Base-by-base conservation (phyloP, 2,888 invertebrate genomes). In the Tenthredo notha region DNA sequence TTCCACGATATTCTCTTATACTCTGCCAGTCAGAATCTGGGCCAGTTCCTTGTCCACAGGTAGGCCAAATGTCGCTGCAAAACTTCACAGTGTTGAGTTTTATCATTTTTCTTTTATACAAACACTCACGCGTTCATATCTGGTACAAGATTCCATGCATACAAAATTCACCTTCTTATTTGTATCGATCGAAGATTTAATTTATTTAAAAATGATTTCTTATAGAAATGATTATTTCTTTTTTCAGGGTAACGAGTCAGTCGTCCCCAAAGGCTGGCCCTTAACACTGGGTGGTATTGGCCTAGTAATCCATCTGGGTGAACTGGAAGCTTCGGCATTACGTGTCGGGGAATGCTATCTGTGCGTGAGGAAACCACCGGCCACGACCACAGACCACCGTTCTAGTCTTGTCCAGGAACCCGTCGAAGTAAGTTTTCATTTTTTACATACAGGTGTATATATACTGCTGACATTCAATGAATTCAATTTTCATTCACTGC, bases 301-400 rank as follows among this genome's bases (percentile, higher is more conserved):
- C 89, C 93, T 96, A 91, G 94, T 95, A 89, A 93, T 96, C 89
- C 96, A 96, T 90, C 94, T 96, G 90, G 95, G 95, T 88, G 95
- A 95, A 89, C 94, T 96, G 92, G 95, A 95, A 91, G 94, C 95
- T 87, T 95, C 95, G 87, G 93, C 95, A 88, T 93, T 96, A 88
- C 94, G 95, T 90, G 94, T 95, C 90, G 94, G 95, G 91, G 96
- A 96, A 93, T 95, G 95, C 92, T 96, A 95, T 94, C 94, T 96
- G 89, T 96, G 96, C 93, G 94, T 96, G 89, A 94, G 92, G 89
- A 91, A 90, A 89, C 90, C 91, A 89, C 90, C 90, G 89, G 88
- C 88, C 86, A 86, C 86, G 86, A 70, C 18, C 47, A 70, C 50
- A 47, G 83, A 83, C 83, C 67, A 25, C 29, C 37, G 67, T 29